Base-by-base conservation (phyloP, 2,113 vertebrate species). In the Guaruba guarouba region DNA sequence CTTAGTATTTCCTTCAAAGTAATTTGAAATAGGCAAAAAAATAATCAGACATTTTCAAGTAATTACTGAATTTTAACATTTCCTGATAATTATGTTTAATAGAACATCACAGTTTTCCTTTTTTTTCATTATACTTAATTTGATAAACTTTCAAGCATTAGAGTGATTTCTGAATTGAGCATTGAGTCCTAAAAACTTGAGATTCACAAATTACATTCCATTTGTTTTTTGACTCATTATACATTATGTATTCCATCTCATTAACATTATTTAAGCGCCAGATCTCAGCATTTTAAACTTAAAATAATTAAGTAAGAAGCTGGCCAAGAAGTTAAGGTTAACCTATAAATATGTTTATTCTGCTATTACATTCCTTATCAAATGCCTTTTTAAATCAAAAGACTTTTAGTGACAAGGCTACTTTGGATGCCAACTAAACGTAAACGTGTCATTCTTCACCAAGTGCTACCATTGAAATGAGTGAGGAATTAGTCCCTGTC, bases 1-100 rank as follows among this genome's bases (percentile, higher is more conserved):
- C 41, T 80, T 86, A n/a, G 7, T 88, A 73, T 48, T 95, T 93
- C 71, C 63, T 86, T 61, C 44, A 55, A 90, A 82, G 17, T 77
- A 51, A 82, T 92, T 92, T 80, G 29, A 83, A 90, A 86, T 41
- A 74, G n/a, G 41, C 31, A 88, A 86, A 93, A 92, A 90, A 81
- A 83, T 25, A 76, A 67, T 82, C 57, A 80, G 13, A 76, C 61
- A 35, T 73, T 69, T 88, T 90, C 43, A 73, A 24, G 35, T 83
- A 88, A 93, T 92, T 73, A 39, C 55, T 55, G 48, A 82, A 64
- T 88, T 90, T 80, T 86, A 69, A 48, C n/a, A 77, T 95, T 92
- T 93, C 37, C 49, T 69, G 16, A 35, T 55, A 66, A 86, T 93
- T 88, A 57, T 23, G 14, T 52, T 86, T 82, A 95, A 35, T 80